Evolutionary conservation across 2,888 invertebrate genomes (phyloP), one percentile per base, ranked within the genome.

Genomic region (Micoletzkya japonica): DNA sequence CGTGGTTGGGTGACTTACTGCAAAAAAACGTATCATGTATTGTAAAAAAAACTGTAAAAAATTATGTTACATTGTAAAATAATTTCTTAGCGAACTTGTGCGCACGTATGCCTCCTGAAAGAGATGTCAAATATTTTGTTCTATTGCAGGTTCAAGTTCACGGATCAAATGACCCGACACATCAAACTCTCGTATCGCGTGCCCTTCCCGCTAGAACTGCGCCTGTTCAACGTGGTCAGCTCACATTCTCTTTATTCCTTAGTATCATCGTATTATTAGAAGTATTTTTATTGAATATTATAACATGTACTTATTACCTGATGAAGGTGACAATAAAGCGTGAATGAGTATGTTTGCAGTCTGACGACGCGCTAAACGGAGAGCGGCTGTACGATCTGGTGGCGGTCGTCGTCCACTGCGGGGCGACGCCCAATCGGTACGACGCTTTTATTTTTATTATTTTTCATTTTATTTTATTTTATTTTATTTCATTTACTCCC

Each of bases 171-270:
- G 86, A 97, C 95, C 88, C 90, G 98, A 79, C 95, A 97, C 88
- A 96, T 97, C 79, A 99, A 99, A 88, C 93, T 99, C 74, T 97
- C 97, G 37, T 98, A 98, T 88, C 90, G 98, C 83, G 98, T 99
- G 73, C 95, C 98, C 71, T 99, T 99, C 88, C 98, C 98, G 32
- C 88, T 99, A 85, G 98, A 99, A 87, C 89, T 99, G 84, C 90
- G 98, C 82, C 90, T 99, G 75, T 97, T 97, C 88, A 97, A 97
- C 88, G 95, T 96, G 84, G 95, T 95, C 87, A 90, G 90, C 68
- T 26, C n/a, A 28, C n/a, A n/a, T n/a, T n/a, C n/a, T n/a, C n/a
- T n/a, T 54, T 54, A 7, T 24, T 54, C 24, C 24, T 24, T 54
- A 14, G 54, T 24, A 24, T 54, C 24, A n/a, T 54, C 26, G 10